These are phyloP conservation scores for Aurelia coerulea DNA, from an alignment of 30 jellyfish, hydroid and myxozoan genomes.

Conservation along the genomic window DNA sequence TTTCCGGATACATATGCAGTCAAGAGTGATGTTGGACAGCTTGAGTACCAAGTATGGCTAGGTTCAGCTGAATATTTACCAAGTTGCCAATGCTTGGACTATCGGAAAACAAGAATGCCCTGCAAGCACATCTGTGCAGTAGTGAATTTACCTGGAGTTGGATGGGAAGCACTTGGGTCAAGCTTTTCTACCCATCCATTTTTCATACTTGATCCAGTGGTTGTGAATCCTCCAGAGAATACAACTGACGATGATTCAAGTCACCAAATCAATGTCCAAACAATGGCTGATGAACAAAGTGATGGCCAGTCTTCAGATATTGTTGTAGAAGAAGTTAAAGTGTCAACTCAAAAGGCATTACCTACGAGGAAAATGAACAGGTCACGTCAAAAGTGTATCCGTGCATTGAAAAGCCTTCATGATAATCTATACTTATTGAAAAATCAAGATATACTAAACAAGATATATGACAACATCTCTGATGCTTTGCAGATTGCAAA, in stretches of 20 bases:
- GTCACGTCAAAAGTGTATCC: slow-evolving; percentile 20
- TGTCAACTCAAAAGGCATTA: background rate
- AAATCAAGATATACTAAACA: slow-evolving; percentile 10
- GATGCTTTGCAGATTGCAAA: slow-evolving; percentile 22
- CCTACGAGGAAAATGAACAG: slow-evolving; percentile 14
- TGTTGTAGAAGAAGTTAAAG: background rate
- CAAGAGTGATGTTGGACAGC: slow-evolving; percentile 27
- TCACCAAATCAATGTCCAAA: background rate
- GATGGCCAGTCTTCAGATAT: background rate
- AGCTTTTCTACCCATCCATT: slow-evolving; percentile 10
- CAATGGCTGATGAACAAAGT: background rate
- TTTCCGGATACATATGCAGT: background rate
- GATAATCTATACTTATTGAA: slow-evolving; percentile 18
- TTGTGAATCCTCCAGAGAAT: slow-evolving; percentile 3
- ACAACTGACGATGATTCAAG: background rate
- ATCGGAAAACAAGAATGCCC: slow-evolving; percentile 23
- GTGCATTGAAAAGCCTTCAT: slow-evolving; percentile 20
- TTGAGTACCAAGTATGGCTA: slow-evolving; percentile 29
- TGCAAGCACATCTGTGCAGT: slow-evolving; percentile 42
- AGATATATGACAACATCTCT: slow-evolving; percentile 3
- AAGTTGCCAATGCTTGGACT: slow-evolving; percentile 20
- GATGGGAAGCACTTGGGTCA: slow-evolving; percentile 31
- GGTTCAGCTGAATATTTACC: slow-evolving; percentile 25
- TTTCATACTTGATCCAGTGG: slow-evolving; percentile 22
- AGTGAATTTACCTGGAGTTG: slow-evolving; percentile 19